Conservation (phyloP, 1,140 invertebrate genomes). For the Gryon sp. region DNA sequence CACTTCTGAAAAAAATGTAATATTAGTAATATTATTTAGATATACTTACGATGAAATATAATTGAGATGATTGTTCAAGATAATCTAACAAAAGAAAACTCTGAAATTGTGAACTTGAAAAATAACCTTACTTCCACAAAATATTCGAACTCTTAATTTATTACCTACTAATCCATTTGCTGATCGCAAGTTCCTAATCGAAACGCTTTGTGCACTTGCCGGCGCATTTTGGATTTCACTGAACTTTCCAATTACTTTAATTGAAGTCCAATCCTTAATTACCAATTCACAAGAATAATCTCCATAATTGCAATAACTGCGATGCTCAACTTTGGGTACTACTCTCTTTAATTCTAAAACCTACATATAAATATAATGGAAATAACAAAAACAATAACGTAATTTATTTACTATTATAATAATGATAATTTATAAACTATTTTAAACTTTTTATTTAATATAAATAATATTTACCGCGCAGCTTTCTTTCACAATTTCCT, state of each 20-base stretch:
- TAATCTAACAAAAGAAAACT: no score
- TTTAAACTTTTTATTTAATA: neutral
- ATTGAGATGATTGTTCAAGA: no score
- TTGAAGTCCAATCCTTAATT: conserved; percentile 12
- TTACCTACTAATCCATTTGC: neutral
- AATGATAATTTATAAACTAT: neutral
- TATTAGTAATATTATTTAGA: no score
- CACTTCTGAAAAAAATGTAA: neutral
- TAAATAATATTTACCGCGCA: neutral
- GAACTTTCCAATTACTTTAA: conserved; percentile 1
- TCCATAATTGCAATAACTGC: neutral
- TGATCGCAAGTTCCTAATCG: neutral
- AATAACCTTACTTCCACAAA: no score
- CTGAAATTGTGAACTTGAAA: no score
- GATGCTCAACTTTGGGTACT: neutral
- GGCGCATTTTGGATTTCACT: no score
- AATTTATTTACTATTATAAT: no score
- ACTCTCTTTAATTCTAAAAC: conserved; percentile 13
- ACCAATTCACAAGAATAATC: conserved; percentile 10
- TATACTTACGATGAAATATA: no score
- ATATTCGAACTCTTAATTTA: no score
- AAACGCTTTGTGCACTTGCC: neutral
- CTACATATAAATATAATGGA: conserved; percentile 11
- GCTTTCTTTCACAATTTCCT: neutral
- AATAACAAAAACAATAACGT: no score